Base-by-base conservation (phyloP, 2,888 invertebrate species). In the Standfussiana lucernea region DNA sequence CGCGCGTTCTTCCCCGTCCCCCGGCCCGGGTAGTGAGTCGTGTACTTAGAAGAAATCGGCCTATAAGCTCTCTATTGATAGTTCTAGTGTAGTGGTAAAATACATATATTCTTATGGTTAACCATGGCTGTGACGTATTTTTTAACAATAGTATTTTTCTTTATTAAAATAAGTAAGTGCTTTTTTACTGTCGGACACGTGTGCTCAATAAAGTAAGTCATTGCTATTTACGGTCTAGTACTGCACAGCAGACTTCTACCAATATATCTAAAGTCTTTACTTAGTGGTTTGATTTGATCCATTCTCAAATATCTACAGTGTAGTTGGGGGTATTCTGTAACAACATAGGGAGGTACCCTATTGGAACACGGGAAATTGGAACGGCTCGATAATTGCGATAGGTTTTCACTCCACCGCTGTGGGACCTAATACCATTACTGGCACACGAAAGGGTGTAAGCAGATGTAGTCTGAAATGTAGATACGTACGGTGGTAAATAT, bases 351-450 rank as follows among this genome's bases (percentile, higher is more conserved):
- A 61, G 59, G 64, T 50, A 64, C 1, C n/a, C 53, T 75, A 76
- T 69, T 76, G 65, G 50, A 82, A 66, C 56, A 67, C 66, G 21
- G 72, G 35, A 62, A 72, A 85, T 72, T 72, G 86, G 40, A 66
- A 64, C 42, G 45, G 72, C 32, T 72, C 56, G 37, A 75, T 81
- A 75, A 85, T 75, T 65, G 76, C 47, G 65, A 76, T 66, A 76
- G 61, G 62, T 70, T 75, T 72, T 75, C 64, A 73, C 68, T 73
- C 42, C 45, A 72, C 82, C 70, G 85, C n/a, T 70, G 66, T 59
- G 50, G 47, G 40, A 67, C 56, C 35, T 64, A 82, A 82, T 72
- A 70, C 66, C 72, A 56, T 77, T 68, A 77, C 67, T 47, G 37
- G 56, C 24, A 50, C 37, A 50, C 13, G 53, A 70, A 70, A 72